These are phyloP conservation scores for Antechinus flavipes DNA, from an alignment of 2,113 vertebrate species.

Conservation along the genomic window DNA sequence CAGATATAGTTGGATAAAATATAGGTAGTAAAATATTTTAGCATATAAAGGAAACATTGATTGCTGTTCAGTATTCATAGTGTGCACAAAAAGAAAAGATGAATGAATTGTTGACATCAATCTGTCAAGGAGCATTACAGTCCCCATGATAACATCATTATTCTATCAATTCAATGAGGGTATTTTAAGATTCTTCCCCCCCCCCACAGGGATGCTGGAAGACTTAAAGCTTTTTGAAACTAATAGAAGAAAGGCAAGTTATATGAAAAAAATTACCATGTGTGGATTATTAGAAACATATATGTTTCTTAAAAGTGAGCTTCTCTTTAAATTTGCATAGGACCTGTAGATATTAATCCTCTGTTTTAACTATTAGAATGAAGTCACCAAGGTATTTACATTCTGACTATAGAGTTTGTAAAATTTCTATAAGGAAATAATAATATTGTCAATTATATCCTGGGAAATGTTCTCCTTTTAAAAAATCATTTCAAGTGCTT, in stretches of 20 bases:
- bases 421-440: neutral
- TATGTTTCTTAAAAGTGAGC: conserved; percentile 7
- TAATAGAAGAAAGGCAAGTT: neutral
- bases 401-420: neutral
- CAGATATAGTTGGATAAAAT: neutral
- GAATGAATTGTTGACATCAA: neutral
- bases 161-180: neutral
- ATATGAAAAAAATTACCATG: neutral
- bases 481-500: conserved; percentile 52
- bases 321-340: neutral
- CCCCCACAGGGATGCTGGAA: neutral
- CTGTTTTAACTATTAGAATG: conserved; percentile 4
- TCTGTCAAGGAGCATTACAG: neutral
- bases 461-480: conserved; percentile 17
- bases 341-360: neutral
- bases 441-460: neutral
- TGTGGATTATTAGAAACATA: neutral
- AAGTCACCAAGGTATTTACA: neutral
- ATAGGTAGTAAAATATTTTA: neutral
- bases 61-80: neutral
- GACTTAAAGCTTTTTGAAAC: conserved; percentile 7
- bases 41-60: neutral
- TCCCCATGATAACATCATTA: neutral
- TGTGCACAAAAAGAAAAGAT: neutral
- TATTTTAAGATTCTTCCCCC: rapidly evolving